Evolutionary conservation across 2,888 invertebrate genomes (phyloP), one percentile per base, ranked within the genome.

Genomic region (Pseudanteris insignis): DNA sequence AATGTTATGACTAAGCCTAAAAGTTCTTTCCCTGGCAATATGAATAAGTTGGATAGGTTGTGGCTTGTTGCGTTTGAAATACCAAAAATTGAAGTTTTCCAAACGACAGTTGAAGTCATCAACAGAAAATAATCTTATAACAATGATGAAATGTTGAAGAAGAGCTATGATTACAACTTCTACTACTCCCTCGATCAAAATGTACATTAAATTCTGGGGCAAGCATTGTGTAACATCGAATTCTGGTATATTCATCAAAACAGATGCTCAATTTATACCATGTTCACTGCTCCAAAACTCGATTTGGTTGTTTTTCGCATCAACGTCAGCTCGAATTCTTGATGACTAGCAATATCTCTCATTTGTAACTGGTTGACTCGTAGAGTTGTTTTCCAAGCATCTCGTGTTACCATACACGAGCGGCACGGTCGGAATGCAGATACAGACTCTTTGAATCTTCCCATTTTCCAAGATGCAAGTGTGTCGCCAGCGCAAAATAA

Each of bases 381-480:
- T 12, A 29, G n/a, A 41, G 8, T 33, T 36, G n/a, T 18, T 33
- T 28, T 32, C 55, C 55, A 55, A 7, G 12, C 12, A 18, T 12
- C 7, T 7, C 41, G 26, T 6, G 34, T 24, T 1, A 47, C n/a
- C 10, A 41, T 18, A n/a, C 46, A 69, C 0, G 61, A 34, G 5
- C 64, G 57, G 47, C 66, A 69, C n/a, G 40, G 58, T 7, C 66
- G 62, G 47, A 60, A 53, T 8, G 67, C 66, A 28, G 63, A 44
- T 5, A 66, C 64, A 1, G 66, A 66, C 30, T 64, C 57, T 47
- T 67, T 67, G 24, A 65, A 67, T 2, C 69, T 66, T 41, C 61
- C 67, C 10, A 68, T 26, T 10, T 65, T 32, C 12, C 21, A 28
- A 5, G 36, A 36, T 6, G 47, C 47, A 13, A 36, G 47, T 13